Conservation (phyloP, 1,140 invertebrate species). For the Drosophila triauraria region DNA sequence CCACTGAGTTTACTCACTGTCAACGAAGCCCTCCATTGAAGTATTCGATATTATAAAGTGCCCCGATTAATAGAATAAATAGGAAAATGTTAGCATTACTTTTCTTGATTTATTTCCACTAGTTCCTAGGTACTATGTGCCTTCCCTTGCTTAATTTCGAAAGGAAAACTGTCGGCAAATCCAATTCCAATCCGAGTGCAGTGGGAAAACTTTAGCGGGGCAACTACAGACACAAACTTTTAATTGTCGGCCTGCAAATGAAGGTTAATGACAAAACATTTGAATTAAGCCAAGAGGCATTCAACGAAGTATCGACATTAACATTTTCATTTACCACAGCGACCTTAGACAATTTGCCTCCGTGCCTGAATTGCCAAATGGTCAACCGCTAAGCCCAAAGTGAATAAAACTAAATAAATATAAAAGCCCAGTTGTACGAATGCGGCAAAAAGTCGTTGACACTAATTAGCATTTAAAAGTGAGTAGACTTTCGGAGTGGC, state of each 20-base stretch:
- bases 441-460: constrained; percentile 65
- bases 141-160: background rate
- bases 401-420: constrained; percentile 19
- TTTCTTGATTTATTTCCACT: too few species aligned
- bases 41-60: background rate
- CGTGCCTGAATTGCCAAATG: constrained; percentile 60
- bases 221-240: constrained; percentile 17
- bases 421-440: constrained; percentile 3
- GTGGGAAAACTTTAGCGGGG: constrained; percentile 25
- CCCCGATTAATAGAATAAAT: too few species aligned
- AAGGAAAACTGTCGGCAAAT: constrained; percentile 16
- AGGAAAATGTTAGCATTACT: too few species aligned
- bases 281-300: constrained; percentile 18
- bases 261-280: constrained; percentile 53
- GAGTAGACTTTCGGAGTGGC: constrained; percentile 33
- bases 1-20: background rate
- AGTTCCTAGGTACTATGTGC: too few species aligned
- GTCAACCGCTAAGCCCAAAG: constrained; percentile 40
- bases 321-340: constrained; percentile 41
- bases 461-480: constrained; percentile 78
- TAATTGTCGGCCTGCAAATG: constrained; percentile 40
- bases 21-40: background rate
- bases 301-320: constrained; percentile 37
- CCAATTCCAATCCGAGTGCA: constrained; percentile 10
- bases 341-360: constrained; percentile 47